Evolutionary conservation across 1,140 invertebrate genomes (phyloP), one percentile per base, ranked within the genome.

Genomic region (Diorhabda elongata): DNA sequence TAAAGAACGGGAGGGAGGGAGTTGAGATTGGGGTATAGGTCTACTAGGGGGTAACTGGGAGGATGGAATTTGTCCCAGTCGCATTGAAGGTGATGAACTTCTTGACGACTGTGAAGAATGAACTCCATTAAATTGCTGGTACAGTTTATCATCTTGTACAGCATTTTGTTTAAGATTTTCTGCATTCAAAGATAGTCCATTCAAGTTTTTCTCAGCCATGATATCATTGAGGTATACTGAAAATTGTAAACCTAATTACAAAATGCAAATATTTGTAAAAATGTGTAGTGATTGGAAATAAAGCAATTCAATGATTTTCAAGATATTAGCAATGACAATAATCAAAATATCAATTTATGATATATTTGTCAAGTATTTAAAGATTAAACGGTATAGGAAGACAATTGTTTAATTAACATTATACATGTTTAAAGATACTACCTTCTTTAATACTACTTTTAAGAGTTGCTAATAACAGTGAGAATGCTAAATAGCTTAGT

Each of bases 81-180:
- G 68, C 26, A 65, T 64, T 26, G 73, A 57, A 65, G 80, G 80
- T 26, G 80, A 80, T 11, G 77, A 78, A 59, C 76, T 78, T 61
- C 80, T 74, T 42, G 80, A 81, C 42, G 79, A 79, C 61, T 73
- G 68, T 41, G 75, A 74, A 26, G 79, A 80, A 64, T 75, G 73
- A 60, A 80, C 52, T 41, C 80, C 80, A 73, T 81, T 81, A 43
- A 79, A 73, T 43, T 74, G 70, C 41, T 65, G 66, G 47, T 70
- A 64, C 47, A 67, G 59, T 44, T 69, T 64, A 41, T 64, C 64
- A 26, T 65, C 61, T 26, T 58, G 45, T 56, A 52, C 7, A 45
- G 68, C 58, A 52, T 44, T 56, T 2, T 61, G 58, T 58, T 74
- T 73, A 8, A 67, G 57, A 65, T 64, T 67, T 44, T 68, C 63